Base-by-base conservation (phyloP, 2,888 invertebrate genomes). In the Sphaerophoria taeniata region DNA sequence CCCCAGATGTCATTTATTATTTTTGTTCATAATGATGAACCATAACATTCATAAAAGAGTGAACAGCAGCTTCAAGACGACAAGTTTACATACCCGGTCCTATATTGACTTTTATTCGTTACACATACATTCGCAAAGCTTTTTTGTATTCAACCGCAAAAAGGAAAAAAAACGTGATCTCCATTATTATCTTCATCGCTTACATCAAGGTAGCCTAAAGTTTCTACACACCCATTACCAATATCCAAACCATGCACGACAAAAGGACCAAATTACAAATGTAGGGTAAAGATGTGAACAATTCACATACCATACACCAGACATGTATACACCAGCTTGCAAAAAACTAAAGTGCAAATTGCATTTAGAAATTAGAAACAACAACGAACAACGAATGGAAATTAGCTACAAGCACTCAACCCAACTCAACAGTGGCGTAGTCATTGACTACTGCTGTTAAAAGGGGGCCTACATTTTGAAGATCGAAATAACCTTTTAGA, bases 261-360 rank as follows among this genome's bases (percentile, higher is more conserved):
- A 31, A 53, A 53, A 67, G 67, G 51, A 53, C 67, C 67, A 67
- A 65, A 53, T 53, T 67, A 39, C 24, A 53, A 67, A 67, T 5
- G 51, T 51, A 5, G 51, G 16, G 39, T 67, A 34, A 9, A 73
- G 67, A 79, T 79, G 73, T 73, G 60, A 61, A 79, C 73, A 78
- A 78, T 56, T 63, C 47, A 16, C 36, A 36, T 45, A 56, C 49
- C 39, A 7, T 3, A 9, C 9, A 39, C 39, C 39, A 61, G 34
- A 63, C 55, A 39, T 43, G 11, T 9, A 65, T 14, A 65, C 12
- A 34, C 3, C 16, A 4, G 34, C 47, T 47, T 14, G 36, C 34
- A 12, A 65, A 36, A 53, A 61, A 39, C 45, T 11, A 56, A 73
- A 82, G 77, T 82, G 82, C 72, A 82, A 82, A 82, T 82, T 82